Base-by-base conservation (phyloP, 2,113 vertebrate species). In the Caloenas nicobarica region DNA sequence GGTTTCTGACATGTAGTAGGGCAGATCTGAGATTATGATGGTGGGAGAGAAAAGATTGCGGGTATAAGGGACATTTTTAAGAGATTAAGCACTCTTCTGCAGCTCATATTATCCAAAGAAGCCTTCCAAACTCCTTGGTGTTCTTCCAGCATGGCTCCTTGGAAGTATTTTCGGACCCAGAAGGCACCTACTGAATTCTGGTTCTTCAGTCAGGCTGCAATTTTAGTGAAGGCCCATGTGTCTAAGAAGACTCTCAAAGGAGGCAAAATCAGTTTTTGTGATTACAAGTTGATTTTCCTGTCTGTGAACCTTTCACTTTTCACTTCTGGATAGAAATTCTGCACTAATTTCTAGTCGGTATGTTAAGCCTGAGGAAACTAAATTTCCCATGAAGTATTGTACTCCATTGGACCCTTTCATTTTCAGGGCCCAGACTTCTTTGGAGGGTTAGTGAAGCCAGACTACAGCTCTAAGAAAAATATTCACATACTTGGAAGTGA, bases 271-370 rank as follows among this genome's bases (percentile, higher is more conserved):
- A 28, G 8, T 1, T 84, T 91, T 71, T 74, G 9, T 44, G 34
- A 53, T 76, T 87, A 79, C 17, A 56, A 22, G 42, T 74, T 85
- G 69, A 76, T 92, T 78, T 81, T 87, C 11, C 48, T 79, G 34
- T 61, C 33, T 89, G 65, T 56, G 68, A 91, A 84, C 29, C 33
- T 92, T 91, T 91, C 42, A 74, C 28, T 38, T 91, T 91, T 80
- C 42, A 33, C n/a, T 90, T 86, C 50, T 73, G 44, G 16, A 65
- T n/a, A 69, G 71, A 94, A 88, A 82, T 80, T 76, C 44, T 76
- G 34, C 0, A 0, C 29, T 88, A 50, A 60, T 1, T 90, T 91
- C 13, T 48, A 79, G 56, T 8, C 0, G 0, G n/a, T 62, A 56
- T 46, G 36, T 60, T 84, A 84, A 81, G 46, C 60, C 80, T 48